Conservation (phyloP, 2,797 vertebrate species). For the Emydoidea blandingii region DNA sequence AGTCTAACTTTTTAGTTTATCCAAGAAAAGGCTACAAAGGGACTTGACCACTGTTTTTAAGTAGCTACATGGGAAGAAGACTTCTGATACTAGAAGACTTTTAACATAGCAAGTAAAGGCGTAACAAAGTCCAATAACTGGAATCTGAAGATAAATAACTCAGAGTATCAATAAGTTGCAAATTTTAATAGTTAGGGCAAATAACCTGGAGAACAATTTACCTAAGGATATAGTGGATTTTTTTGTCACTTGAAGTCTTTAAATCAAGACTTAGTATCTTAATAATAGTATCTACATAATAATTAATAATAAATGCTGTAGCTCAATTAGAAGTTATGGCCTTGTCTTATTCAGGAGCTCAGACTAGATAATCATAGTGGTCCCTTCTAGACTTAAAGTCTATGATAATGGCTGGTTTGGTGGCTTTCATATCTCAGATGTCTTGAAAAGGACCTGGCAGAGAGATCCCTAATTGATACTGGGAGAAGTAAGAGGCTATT, state of each 20-base stretch:
- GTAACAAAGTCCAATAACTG: not conserved
- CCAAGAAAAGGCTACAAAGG: not conserved
- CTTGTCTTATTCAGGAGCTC: not conserved
- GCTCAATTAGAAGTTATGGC: not conserved
- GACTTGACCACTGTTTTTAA: not conserved
- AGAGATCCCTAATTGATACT: not conserved
- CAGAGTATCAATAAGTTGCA: not conserved
- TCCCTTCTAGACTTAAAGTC: not conserved
- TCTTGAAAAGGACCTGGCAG: not conserved
- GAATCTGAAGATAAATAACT: not conserved
- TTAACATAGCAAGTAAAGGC: not conserved
- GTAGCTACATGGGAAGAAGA: not conserved
- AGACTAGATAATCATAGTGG: not conserved
- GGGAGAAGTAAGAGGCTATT: not conserved
- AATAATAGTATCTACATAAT: not conserved
- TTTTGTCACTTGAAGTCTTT: not conserved
- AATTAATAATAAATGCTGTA: not conserved
- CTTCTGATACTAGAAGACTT: rapidly evolving
- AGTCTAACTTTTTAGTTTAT: not conserved
- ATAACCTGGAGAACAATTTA: not conserved
- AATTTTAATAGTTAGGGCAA: not conserved
- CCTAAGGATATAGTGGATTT: not conserved
- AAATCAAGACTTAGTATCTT: conserved; percentile 6
- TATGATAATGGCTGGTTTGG: not conserved
- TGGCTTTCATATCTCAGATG: not conserved